These are phyloP conservation scores for Sesamia nonagrioides DNA, from an alignment of 1,140 invertebrate species.

Conservation along the genomic window DNA sequence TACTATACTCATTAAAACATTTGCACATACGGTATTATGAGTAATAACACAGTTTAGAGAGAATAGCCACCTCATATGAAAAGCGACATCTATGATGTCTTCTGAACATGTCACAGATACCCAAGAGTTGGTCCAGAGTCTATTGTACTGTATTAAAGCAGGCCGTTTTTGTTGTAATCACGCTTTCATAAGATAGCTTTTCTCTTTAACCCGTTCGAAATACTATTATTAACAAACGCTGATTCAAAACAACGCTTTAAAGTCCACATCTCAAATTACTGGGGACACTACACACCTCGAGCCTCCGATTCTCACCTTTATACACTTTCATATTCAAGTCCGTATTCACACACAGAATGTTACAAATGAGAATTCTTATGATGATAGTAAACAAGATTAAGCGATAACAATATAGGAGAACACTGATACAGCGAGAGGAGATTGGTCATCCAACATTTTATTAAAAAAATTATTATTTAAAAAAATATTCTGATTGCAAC, in stretches of 20 bases:
- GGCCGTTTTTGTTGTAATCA: neutral
- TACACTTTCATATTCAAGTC: neutral
- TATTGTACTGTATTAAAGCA: neutral
- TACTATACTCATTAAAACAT: constrained; percentile 26
- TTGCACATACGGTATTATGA: constrained; percentile 18
- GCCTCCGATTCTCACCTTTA: constrained; percentile 23
- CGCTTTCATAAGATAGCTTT: neutral
- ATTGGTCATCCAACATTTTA: constrained; percentile 38
- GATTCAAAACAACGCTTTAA: constrained; percentile 1
- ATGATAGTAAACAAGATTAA: neutral
- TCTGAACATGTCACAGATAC: neutral
- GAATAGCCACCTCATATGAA: neutral
- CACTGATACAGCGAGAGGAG: constrained; percentile 13
- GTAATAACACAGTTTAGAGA: neutral
- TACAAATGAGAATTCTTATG: constrained; percentile 40
- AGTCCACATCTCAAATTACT: constrained; percentile 3
- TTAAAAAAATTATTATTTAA: constrained; percentile 6
- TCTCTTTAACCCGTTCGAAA: neutral
- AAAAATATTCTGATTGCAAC: constrained; percentile 23
- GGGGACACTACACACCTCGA: neutral
- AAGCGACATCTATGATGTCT: neutral
- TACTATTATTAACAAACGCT: constrained; percentile 11
- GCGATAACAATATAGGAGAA: neutral
- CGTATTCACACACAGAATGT: constrained; percentile 22
- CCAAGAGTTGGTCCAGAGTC: neutral